phyloP scores from a whole-genome alignment of 2,113 vertebrate genomes.

The Euleptes europaea region DNA sequence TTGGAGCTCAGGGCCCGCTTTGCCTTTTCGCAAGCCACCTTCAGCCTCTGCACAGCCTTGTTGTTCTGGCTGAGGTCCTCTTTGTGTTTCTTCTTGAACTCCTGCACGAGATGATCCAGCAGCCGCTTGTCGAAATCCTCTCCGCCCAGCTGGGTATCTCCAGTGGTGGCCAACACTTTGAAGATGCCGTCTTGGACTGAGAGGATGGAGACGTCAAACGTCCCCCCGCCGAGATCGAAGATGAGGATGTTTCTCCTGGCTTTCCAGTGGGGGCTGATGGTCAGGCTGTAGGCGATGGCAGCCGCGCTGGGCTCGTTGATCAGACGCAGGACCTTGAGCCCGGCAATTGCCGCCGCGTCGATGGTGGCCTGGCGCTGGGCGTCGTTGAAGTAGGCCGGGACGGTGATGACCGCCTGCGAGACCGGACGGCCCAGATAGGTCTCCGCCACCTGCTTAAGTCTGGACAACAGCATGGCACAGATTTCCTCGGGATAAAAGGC shows the following conservation, averaged over 20 bases:
- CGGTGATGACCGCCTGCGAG: neutral
- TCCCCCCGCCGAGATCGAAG: constrained; percentile 11
- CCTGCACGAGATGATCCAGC: constrained; percentile 79
- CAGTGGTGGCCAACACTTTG: constrained; percentile 69
- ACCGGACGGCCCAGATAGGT: constrained; percentile 12
- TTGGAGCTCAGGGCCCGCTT: constrained; percentile 83
- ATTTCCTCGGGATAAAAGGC: neutral
- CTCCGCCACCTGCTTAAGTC: constrained; percentile 31
- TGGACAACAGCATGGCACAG: neutral
- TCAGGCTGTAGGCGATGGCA: constrained; percentile 30
- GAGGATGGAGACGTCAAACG: constrained; percentile 60
- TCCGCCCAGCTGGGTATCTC: constrained; percentile 80
- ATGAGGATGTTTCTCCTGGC: constrained; percentile 3
- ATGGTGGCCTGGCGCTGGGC: constrained; percentile 26
- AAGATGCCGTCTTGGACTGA: constrained; percentile 68
- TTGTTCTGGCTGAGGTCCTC: constrained; percentile 83
- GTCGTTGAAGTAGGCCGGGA: constrained; percentile 23
- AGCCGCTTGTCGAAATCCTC: constrained; percentile 82
- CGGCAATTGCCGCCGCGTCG: constrained; percentile 17
- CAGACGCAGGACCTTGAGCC: neutral
- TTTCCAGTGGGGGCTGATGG: neutral
- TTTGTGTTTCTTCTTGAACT: constrained; percentile 82
- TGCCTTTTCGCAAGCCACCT: constrained; percentile 78
- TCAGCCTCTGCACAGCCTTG: constrained; percentile 79
- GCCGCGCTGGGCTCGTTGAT: constrained; percentile 29